Conservation (phyloP, 2,797 vertebrate genomes). For the Molothrus aeneus region DNA sequence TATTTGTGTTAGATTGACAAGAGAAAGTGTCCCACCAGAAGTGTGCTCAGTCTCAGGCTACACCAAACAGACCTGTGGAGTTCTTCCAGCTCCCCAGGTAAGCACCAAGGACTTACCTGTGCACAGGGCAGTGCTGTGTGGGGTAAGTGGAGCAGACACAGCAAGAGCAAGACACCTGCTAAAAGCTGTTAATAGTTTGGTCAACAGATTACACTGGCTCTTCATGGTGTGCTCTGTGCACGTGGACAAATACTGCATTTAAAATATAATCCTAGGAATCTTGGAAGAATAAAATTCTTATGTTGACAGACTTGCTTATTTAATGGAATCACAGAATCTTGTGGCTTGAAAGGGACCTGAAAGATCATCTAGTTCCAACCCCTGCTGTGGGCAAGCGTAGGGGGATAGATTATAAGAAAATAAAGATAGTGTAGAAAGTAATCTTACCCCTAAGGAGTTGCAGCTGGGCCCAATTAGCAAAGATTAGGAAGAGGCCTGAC, state of each 20-base stretch:
- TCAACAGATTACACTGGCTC: background rate
- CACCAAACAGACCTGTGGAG: background rate
- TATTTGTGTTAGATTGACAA: background rate
- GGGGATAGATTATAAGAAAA: too few species aligned
- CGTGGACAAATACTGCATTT: background rate
- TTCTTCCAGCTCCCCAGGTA: background rate
- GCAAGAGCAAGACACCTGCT: too few species aligned
- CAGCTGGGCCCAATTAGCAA: too few species aligned
- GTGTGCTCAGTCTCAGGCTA: fast-evolving
- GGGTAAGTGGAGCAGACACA: background rate
- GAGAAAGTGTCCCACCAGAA: background rate
- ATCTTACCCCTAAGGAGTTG: too few species aligned
- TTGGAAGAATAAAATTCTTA: background rate
- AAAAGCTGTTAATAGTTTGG: background rate
- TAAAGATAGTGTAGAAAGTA: too few species aligned
- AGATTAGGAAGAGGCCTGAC: too few species aligned
- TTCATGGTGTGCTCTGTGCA: background rate
- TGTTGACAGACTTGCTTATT: background rate
- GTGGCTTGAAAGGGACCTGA: background rate
- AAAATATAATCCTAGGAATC: background rate
- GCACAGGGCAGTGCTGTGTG: fast-evolving
- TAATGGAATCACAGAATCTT: background rate
- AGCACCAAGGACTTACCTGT: background rate
- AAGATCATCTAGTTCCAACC: background rate
- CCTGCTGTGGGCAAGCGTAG: background rate